Evolutionary conservation across 2,113 vertebrate species (phyloP), one percentile per base, ranked within the genome.

Genomic region (Tenrec ecaudatus): DNA sequence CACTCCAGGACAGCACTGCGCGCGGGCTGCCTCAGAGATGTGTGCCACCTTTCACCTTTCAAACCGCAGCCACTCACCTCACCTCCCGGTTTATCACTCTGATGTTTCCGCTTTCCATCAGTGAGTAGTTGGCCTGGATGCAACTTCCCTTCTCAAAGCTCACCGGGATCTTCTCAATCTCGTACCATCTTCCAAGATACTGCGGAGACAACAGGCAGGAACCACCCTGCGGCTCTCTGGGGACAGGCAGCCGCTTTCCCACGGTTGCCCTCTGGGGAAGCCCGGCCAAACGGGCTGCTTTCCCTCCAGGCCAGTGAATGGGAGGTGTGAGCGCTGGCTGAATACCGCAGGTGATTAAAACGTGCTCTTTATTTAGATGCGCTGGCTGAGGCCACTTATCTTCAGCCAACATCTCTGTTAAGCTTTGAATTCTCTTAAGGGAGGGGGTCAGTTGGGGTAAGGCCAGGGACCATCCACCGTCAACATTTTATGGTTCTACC

Each of bases 181-280:
- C 98, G 0, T 98, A 98, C 99, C 99, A 99, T 43, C 96, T 98
- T 89, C 99, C 99, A 47, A 99, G 92, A 93, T 99, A 99, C 98
- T 99, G 97, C 43, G 47, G 94, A 96, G 60, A 95, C 60, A 97
- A 93, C 20, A 81, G 73, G 66, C 43, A 92, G 86, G 90, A 31
- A 80, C 88, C 77, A 40, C 19, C 40, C 82, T 62, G 60, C 19
- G 71, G 22, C 36, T 95, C 93, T 80, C 95, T 68, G 66, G 93
- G 86, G 90, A 95, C 82, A 88, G 71, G 77, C 15, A 38, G 88
- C 57, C 90, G 81, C 88, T 83, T 86, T 83, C 81, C 36, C 82
- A 86, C 86, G 93, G 92, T 88, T 47, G n/a, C 31, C 53, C 92
- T 85, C 73, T 79, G 76, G 86, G 73, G 89, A 87, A 91, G 64